A percentile compares a stretch with the other conserved stretches of the same genome.
These are phyloP conservation scores for Propithecus perrieri DNA, from an alignment of 2,797 vertebrate species.

Conservation along the genomic window DNA sequence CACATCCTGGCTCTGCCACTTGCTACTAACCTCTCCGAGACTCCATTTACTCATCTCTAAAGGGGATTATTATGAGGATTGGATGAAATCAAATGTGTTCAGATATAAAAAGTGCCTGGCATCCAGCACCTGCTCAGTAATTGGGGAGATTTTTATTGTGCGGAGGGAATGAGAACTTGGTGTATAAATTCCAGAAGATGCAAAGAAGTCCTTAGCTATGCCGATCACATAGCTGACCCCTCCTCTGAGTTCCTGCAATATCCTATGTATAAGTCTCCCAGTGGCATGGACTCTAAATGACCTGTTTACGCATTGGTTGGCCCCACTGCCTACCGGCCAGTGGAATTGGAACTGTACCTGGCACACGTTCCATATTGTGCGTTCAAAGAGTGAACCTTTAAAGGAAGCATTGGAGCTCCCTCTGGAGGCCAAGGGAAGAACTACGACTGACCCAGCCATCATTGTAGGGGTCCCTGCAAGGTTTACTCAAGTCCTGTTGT, in stretches of 20 bases:
- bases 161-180: neutral
- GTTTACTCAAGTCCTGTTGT: neutral
- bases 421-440: slow-evolving; percentile 35
- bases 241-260: neutral
- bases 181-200: neutral
- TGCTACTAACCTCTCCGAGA: neutral
- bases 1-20: neutral
- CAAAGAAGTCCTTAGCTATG: neutral
- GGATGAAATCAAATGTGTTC: neutral
- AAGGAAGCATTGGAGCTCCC: neutral
- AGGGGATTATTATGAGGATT: neutral
- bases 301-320: neutral
- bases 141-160: neutral
- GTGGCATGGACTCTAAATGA: neutral
- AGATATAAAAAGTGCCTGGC: neutral
- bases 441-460: neutral
- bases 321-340: neutral
- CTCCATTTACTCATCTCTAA: neutral
- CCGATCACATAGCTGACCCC: neutral
- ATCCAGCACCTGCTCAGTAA: neutral
- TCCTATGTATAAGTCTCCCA: neutral
- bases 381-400: neutral
- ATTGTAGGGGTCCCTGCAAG: neutral
- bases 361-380: fast-evolving
- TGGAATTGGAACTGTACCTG: neutral